Conservation (phyloP, 2,113 vertebrate species). For the Silurus glanis region DNA sequence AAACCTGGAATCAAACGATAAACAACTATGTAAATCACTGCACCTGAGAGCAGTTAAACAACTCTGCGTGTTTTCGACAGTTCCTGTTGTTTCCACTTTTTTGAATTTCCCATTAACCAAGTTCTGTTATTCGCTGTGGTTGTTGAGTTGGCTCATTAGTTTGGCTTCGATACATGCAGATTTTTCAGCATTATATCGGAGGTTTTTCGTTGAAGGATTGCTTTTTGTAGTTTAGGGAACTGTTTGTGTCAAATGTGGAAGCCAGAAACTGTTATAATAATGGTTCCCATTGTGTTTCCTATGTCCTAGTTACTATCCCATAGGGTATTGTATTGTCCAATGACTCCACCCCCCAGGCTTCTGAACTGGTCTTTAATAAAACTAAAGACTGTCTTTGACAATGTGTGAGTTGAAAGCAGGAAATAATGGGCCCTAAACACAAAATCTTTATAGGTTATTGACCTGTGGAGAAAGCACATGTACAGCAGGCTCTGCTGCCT, state of each 20-base stretch:
- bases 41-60: conserved; percentile 70
- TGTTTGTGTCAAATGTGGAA: conserved; percentile 26
- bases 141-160: conserved; percentile 48
- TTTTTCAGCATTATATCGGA: neutral
- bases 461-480: conserved; percentile 56
- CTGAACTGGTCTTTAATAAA: conserved; percentile 68
- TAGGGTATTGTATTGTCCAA: conserved; percentile 56
- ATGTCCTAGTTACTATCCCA: conserved; percentile 56
- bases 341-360: conserved; percentile 38
- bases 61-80: conserved; percentile 51
- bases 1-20: conserved; percentile 62
- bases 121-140: conserved; percentile 7
- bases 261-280: conserved; percentile 33
- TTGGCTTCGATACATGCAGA: conserved; percentile 7
- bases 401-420: conserved; percentile 76
- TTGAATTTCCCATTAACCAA: conserved; percentile 50
- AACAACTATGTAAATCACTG: conserved; percentile 68
- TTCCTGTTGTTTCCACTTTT: conserved; percentile 59
- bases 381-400: conserved; percentile 70
- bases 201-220: conserved; percentile 3
- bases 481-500: conserved; percentile 46
- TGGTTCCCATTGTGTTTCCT: conserved; percentile 47
- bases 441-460: conserved; percentile 78
- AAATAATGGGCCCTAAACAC: conserved; percentile 77
- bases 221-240: conserved; percentile 4